A percentile compares a stretch with the other conserved stretches of the same genome.
Evolutionary conservation across 2,113 vertebrate species (phyloP).

Genomic region (Anhinga anhinga): DNA sequence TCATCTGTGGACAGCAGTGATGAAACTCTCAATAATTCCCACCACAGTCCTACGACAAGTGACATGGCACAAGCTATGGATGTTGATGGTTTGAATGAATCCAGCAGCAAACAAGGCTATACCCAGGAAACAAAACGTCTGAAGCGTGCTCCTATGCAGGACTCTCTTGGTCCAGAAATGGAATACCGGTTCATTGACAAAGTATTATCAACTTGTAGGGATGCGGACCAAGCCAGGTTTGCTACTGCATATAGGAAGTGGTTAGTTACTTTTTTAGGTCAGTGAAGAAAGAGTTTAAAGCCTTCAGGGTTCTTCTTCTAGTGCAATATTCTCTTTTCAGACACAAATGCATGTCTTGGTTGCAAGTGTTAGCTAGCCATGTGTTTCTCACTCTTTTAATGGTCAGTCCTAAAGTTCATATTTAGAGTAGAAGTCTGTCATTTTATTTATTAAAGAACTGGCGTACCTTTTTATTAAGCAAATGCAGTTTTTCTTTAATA

Average conservation of each 20-base stretch:
- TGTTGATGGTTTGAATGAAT: slow-evolving; percentile 80
- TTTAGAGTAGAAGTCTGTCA: slow-evolving; percentile 12
- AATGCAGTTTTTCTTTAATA: slow-evolving; percentile 35
- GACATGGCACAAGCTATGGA: slow-evolving; percentile 84
- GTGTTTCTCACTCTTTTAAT: slow-evolving; percentile 36
- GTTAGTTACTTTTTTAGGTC: slow-evolving; percentile 85
- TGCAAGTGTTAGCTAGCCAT: slow-evolving; percentile 41
- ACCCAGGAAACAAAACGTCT: slow-evolving; percentile 89
- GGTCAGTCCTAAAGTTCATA: slow-evolving; percentile 51
- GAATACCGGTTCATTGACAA: slow-evolving; percentile 85
- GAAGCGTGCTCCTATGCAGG: slow-evolving; percentile 81
- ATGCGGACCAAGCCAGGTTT: slow-evolving; percentile 86
- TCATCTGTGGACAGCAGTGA: slow-evolving; percentile 55
- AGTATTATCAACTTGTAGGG: slow-evolving; percentile 79
- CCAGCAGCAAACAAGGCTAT: slow-evolving; percentile 78
- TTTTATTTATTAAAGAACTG: slow-evolving; percentile 65
- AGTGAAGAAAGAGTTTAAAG: slow-evolving; percentile 62
- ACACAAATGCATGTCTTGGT: slow-evolving; percentile 66
- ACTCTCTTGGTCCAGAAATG: slow-evolving; percentile 70
- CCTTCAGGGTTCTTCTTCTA: slow-evolving; percentile 51
- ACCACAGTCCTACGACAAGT: slow-evolving; percentile 9
- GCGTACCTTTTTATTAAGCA: slow-evolving; percentile 29
- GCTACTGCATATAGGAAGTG: slow-evolving; percentile 91
- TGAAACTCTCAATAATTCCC: slow-evolving; percentile 58
- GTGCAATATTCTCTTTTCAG: slow-evolving; percentile 79